A percentile compares a stretch with the other conserved stretches of the same genome.
phyloP scores from a whole-genome alignment of 2,113 vertebrate species.

The Anser cygnoides region DNA sequence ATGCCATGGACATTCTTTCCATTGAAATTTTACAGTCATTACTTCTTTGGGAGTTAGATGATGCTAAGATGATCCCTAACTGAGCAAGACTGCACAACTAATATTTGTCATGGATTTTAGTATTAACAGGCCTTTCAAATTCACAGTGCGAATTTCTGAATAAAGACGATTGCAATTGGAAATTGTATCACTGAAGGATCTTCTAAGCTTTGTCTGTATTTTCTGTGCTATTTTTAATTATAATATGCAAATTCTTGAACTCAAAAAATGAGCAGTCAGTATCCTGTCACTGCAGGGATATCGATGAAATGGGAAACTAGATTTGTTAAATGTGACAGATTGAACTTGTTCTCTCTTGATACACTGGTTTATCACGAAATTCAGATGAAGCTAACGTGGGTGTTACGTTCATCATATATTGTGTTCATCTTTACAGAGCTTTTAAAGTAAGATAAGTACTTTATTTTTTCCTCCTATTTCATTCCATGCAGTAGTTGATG shows the following conservation, averaged over 20 bases:
- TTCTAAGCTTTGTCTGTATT: not conserved
- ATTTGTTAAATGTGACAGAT: not conserved
- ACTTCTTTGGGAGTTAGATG: not conserved
- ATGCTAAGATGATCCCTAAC: not conserved
- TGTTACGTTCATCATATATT: not conserved
- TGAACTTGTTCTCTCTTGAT: not conserved
- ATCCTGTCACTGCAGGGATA: not conserved
- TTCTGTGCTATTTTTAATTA: not conserved
- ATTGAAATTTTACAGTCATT: not conserved
- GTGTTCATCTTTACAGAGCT: not conserved
- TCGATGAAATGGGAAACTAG: not conserved
- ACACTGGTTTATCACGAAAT: not conserved
- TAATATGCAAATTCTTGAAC: not conserved
- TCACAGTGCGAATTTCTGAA: not conserved
- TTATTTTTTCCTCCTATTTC: not conserved
- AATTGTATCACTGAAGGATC: not conserved
- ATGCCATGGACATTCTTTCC: not conserved
- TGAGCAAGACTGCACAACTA: not conserved
- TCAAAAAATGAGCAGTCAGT: not conserved
- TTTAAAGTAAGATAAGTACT: not conserved
- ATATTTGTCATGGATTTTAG: not conserved
- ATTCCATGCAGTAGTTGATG: not conserved
- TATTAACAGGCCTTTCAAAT: not conserved
- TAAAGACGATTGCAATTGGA: not conserved
- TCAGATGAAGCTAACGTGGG: not conserved